Evolutionary conservation across 2,113 vertebrate species (phyloP), one percentile per base, ranked within the genome.

Genomic region (Tachysurus fulvidraco): DNA sequence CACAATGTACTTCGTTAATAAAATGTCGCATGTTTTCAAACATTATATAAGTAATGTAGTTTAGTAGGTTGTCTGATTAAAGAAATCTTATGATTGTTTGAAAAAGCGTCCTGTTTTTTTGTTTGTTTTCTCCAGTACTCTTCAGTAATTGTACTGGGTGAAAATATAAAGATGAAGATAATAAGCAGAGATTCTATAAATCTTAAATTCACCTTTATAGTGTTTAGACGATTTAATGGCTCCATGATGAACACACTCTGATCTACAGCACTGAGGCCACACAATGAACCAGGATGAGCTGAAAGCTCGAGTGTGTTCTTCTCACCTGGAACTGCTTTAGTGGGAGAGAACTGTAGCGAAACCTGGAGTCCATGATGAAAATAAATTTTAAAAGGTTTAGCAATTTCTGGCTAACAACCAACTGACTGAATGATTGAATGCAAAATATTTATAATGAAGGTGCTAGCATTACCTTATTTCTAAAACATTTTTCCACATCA

Each of bases 221-320:
- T 82, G 6, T 87, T 13, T 8, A 99, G 93, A 85, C 95, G 94
- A 16, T 94, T 91, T 44, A 95, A 95, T 0, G 96, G 92, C 30
- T 90, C 95, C 91, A 95, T 55, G 76, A 98, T 93, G 44, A 95
- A 93, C 36, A 97, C 90, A 0, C 97, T 96, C 83, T 95, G 88
- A 88, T 98, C 97, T 0, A 98, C 91, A 0, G 94, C 95, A 0
- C 94, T 94, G 69, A 98, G 76, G 0, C 94, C 97, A n/a, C 97
- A 98, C 4, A 97, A 90, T 19, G 97, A 98, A 28, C 93, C 86
- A 14, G 96, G 93, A 5, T 93, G 89, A 19, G 97, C 94, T 0
- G 65, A 90, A 44, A 98, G 23, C 16, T 54, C 90, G 84, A 98
- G 89, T 14, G 0, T 88, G 84, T 88, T 88, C 0, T 83, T 1